These are phyloP conservation scores for Branchinecta lindahli DNA, from an alignment of 1,140 invertebrate species.

Conservation along the genomic window DNA sequence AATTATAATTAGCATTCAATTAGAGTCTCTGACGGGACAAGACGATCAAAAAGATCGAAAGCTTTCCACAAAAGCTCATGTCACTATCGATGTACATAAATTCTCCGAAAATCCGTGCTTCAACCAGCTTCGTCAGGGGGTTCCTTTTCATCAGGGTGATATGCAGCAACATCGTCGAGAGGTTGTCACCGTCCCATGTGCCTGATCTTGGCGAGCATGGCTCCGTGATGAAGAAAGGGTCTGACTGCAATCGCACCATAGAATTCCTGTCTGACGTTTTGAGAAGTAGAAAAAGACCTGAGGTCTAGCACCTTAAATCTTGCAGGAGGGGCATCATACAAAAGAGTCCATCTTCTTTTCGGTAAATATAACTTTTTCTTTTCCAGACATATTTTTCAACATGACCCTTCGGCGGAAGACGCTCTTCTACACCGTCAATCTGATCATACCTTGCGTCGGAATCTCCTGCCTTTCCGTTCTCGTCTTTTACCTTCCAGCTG, in stretches of 20 bases:
- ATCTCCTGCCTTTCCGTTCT: slow-evolving; percentile 78
- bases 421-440: slow-evolving; percentile 88
- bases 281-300: not conserved
- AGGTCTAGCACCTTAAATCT: too few species aligned
- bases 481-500: slow-evolving; percentile 95
- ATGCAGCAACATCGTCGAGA: not conserved
- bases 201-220: not conserved
- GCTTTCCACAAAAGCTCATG: too few species aligned
- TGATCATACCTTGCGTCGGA: slow-evolving; percentile 84
- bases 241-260: not conserved
- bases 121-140: too few species aligned
- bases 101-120: too few species aligned
- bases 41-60: too few species aligned
- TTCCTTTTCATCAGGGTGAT: too few species aligned
- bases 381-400: slow-evolving; percentile 91
- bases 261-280: not conserved
- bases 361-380: slow-evolving; percentile 32
- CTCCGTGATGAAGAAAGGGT: not conserved
- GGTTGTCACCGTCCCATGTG: not conserved
- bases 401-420: slow-evolving; percentile 88
- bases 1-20: too few species aligned
- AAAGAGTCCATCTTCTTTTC: not conserved
- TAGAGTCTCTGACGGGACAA: too few species aligned
- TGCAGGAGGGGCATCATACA: too few species aligned
- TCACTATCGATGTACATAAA: too few species aligned